These are phyloP conservation scores for Syritta pipiens DNA, from an alignment of 2,888 invertebrate genomes.

Conservation along the genomic window DNA sequence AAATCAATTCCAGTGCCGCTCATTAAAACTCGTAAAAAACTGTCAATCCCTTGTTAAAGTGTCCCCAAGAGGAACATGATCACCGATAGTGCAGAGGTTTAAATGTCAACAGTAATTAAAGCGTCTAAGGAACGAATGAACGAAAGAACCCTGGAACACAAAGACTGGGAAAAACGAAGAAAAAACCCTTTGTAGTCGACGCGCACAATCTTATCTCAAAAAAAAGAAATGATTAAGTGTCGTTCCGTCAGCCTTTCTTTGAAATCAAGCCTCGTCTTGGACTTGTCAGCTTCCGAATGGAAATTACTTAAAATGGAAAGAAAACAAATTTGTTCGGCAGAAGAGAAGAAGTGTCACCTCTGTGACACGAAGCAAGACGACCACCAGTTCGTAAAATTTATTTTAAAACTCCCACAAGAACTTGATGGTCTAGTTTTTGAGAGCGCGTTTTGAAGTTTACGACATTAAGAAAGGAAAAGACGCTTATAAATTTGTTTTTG, in stretches of 20 bases:
- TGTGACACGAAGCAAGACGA: constrained; percentile 3
- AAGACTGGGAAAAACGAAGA: constrained; percentile 6
- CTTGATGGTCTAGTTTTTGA: constrained; percentile 15
- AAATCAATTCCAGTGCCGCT: constrained; percentile 37
- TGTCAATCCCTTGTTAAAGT: background rate
- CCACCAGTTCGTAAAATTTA: constrained; percentile 16
- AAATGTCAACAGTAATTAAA: constrained; percentile 3
- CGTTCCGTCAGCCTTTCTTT: background rate
- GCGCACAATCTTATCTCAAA: constrained; percentile 14
- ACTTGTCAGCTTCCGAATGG: background rate
- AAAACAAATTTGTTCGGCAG: constrained; percentile 29
- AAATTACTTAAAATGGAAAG: constrained; percentile 16
- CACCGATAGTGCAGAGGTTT: background rate
- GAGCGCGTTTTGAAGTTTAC: constrained; percentile 9
- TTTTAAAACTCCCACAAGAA: background rate
- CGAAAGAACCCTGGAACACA: too few relatives aligned
- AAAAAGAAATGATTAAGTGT: constrained; percentile 19
- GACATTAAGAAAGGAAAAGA: too few relatives aligned
- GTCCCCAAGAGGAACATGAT: background rate
- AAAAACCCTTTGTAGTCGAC: constrained; percentile 15
- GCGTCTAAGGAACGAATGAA: too few relatives aligned
- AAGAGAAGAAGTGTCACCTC: constrained; percentile 14
- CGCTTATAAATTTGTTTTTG: constrained; percentile 6
- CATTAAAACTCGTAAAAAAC: constrained; percentile 30
- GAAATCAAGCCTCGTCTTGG: constrained; percentile 10